Base-by-base conservation (phyloP, 2,797 vertebrate species). In the Pipistrellus kuhlii region DNA sequence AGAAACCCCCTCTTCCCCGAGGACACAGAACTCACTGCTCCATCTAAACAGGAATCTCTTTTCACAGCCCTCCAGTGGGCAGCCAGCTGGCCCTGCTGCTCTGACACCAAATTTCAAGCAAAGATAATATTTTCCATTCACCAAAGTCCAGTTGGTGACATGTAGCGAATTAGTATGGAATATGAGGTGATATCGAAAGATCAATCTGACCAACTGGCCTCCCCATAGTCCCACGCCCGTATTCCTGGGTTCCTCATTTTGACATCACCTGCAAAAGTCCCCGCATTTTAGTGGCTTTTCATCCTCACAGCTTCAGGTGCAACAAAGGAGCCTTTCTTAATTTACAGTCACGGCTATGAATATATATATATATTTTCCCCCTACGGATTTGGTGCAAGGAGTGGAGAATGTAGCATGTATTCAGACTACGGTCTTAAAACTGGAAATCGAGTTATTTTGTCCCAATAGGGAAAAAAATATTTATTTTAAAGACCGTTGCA, bases 51-150 rank as follows among this genome's bases (percentile, higher is more conserved):
- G 35, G 69, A 71, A 68, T 82, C 73, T 88, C 25, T 83, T 38
- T 25, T 23, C 41, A 83, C 17, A 62, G 21, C 10, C 20, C 21
- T 84, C 30, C 15, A n/a, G 0, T 59, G 7, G 55, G 30, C 18
- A 73, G 77, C 11, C 44, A 76, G 6, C 6, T 69, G 35, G 48
- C 5, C 53, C 66, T 66, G 12, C 64, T 86, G n/a, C 3, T 80
- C 35, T 85, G 48, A 88, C 1, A 81, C 20, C 51, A 92, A 82
- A 94, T 73, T 81, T 53, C 23, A 88, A 80, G 30, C 8, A 85
- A 51, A 84, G 55, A 23, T 38, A 48, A 57, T 27, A 82, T 44
- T 93, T 92, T 35, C 2, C 30, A 66, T 76, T 94, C 46, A 64
- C 6, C 2, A n/a, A 89, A 92, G 81, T 80, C 27, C 9, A 80